Conservation (phyloP, 2,888 invertebrate species). For the Hyalella azteca region DNA sequence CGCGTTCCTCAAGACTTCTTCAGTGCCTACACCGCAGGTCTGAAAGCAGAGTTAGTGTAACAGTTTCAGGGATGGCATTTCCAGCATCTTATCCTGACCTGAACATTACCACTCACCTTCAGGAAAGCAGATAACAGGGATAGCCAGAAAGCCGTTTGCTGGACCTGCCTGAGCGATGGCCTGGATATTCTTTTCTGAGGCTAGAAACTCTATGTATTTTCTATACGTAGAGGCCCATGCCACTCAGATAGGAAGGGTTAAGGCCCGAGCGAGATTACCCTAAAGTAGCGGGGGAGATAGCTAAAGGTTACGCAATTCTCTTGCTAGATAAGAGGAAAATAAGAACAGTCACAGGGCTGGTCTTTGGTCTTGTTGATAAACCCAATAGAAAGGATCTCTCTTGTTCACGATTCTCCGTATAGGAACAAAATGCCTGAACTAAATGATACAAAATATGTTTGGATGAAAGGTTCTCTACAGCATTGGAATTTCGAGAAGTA, state of each 20-base stretch:
- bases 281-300: conserved; percentile 28
- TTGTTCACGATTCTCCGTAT: too few relatives aligned
- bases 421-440: too few relatives aligned
- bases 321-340: conserved; percentile 2
- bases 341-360: background rate
- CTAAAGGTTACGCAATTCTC: conserved; percentile 2
- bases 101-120: background rate
- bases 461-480: too few relatives aligned
- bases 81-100: background rate
- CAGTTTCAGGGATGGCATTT: background rate
- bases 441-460: too few relatives aligned
- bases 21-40: too few relatives aligned
- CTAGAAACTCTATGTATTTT: conserved; percentile 3
- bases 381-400: background rate
- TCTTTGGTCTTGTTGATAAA: background rate
- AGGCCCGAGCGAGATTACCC: background rate
- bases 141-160: background rate
- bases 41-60: too few relatives aligned
- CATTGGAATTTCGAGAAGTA: too few relatives aligned
- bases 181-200: background rate
- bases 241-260: conserved; percentile 30
- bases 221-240: background rate
- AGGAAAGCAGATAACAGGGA: conserved; percentile 16
- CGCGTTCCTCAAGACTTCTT: too few relatives aligned
- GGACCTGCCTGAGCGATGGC: background rate